phyloP scores from a whole-genome alignment of 2,797 vertebrate genomes.

The Graptemys geographica region DNA sequence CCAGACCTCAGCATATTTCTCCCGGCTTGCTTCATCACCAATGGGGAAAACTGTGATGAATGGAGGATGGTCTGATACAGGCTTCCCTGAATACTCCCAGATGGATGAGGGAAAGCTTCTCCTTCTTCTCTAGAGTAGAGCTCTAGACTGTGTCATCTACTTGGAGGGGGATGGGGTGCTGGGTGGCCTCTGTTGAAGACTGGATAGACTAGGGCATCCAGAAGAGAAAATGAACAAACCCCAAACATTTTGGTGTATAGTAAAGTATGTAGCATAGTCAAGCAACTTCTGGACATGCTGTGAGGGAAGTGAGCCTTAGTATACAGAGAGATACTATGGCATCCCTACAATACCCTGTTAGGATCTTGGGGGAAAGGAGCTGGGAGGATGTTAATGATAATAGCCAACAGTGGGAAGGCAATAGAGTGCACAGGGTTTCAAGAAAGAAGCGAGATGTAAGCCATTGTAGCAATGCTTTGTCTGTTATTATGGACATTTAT shows the following conservation, averaged over 20 bases:
- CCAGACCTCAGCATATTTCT: neutral
- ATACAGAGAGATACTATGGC: neutral
- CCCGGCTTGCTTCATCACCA: neutral
- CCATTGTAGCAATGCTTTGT: neutral
- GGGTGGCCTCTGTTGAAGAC: neutral
- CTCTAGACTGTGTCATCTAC: neutral
- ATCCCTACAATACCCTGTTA: neutral
- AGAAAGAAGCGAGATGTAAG: neutral
- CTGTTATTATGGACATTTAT: neutral
- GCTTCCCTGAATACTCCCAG: neutral
- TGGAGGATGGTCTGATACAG: neutral
- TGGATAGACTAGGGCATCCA: neutral
- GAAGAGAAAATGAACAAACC: neutral
- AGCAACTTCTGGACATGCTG: neutral
- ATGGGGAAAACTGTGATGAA: neutral
- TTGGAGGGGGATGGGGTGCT: neutral
- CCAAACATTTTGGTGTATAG: neutral
- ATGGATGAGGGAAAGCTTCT: neutral
- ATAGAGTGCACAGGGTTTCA: neutral
- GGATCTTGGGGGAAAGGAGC: neutral
- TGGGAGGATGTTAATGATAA: neutral
- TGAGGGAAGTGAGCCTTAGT: neutral
- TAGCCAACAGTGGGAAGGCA: neutral
- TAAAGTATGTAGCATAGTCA: neutral
- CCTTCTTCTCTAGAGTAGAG: neutral